Evolutionary conservation across 2,888 invertebrate species (phyloP).

Genomic region (Acanthosepion lycidas): DNA sequence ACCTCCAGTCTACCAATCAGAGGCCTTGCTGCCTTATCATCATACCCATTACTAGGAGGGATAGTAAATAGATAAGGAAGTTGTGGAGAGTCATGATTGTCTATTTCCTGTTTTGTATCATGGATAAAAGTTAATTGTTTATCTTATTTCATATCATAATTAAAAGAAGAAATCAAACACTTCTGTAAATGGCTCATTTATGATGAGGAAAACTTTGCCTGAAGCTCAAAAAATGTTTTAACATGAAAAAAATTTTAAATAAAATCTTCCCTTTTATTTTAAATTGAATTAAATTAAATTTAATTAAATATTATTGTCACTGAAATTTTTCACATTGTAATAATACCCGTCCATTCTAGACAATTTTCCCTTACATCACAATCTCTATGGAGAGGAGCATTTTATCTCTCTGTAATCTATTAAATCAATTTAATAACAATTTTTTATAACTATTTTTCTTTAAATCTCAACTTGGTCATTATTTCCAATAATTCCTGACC

Average conservation of each 20-base stretch:
- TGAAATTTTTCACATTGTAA: neutral
- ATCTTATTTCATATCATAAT: neutral
- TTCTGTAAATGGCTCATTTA: neutral
- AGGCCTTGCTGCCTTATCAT: too few species aligned
- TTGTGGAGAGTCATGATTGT: too few species aligned
- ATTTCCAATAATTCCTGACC: slow-evolving; percentile 33
- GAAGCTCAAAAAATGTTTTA: neutral
- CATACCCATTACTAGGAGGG: too few species aligned
- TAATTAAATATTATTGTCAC: slow-evolving; percentile 22
- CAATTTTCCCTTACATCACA: neutral
- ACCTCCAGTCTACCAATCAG: too few species aligned
- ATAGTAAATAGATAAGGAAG: too few species aligned
- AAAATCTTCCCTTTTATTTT: neutral
- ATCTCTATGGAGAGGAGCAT: neutral
- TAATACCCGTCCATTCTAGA: neutral
- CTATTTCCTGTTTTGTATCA: neutral
- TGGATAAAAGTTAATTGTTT: neutral
- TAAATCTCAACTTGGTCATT: neutral
- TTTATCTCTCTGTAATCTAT: neutral
- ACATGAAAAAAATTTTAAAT: neutral
- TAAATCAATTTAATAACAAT: neutral
- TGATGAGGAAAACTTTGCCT: neutral
- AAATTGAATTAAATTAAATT: neutral
- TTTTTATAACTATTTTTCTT: neutral
- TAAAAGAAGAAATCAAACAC: neutral